phyloP scores from a whole-genome alignment of 2,797 vertebrate species.

The Semaprochilodus insignis region DNA sequence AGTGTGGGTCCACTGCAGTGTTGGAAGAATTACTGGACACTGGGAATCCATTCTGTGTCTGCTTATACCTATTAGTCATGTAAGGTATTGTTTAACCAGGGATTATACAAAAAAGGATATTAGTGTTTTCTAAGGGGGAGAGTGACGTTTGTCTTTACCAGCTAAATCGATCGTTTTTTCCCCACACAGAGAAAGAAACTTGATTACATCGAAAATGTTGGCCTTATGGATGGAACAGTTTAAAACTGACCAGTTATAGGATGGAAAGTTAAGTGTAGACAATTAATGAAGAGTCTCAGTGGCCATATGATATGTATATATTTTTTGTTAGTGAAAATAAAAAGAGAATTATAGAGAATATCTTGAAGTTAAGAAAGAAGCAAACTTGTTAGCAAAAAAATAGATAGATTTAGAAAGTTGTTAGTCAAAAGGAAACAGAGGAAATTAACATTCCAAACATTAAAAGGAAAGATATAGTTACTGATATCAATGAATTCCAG shows the following conservation, averaged over 20 bases:
- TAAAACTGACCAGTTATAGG: slow-evolving; percentile 17
- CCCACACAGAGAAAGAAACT: slow-evolving; percentile 51
- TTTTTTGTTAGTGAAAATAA: slow-evolving; percentile 64
- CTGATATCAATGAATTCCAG: background rate
- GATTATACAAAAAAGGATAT: slow-evolving; percentile 72
- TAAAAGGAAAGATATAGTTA: slow-evolving; percentile 31
- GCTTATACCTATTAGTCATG: background rate
- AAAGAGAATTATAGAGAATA: slow-evolving; percentile 35
- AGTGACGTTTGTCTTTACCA: slow-evolving; percentile 79
- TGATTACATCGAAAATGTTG: slow-evolving; percentile 33
- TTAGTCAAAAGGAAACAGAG: slow-evolving; percentile 54
- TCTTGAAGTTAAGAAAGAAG: slow-evolving; percentile 59
- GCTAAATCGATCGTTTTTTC: slow-evolving; percentile 78
- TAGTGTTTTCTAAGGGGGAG: slow-evolving; percentile 60
- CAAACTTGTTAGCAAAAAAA: slow-evolving; percentile 58
- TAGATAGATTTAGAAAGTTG: slow-evolving; percentile 48
- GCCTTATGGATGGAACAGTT: slow-evolving; percentile 49
- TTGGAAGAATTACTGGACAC: background rate
- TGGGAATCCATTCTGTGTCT: background rate
- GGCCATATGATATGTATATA: slow-evolving; percentile 57
- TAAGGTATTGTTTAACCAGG: slow-evolving; percentile 61
- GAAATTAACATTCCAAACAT: slow-evolving; percentile 58
- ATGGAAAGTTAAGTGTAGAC: slow-evolving; percentile 32
- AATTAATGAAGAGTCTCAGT: slow-evolving; percentile 55
- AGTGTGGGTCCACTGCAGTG: background rate